A percentile compares a stretch with the other conserved stretches of the same genome.
phyloP scores from a whole-genome alignment of 2,888 invertebrate genomes.

The Anoplius nigerrimus region DNA sequence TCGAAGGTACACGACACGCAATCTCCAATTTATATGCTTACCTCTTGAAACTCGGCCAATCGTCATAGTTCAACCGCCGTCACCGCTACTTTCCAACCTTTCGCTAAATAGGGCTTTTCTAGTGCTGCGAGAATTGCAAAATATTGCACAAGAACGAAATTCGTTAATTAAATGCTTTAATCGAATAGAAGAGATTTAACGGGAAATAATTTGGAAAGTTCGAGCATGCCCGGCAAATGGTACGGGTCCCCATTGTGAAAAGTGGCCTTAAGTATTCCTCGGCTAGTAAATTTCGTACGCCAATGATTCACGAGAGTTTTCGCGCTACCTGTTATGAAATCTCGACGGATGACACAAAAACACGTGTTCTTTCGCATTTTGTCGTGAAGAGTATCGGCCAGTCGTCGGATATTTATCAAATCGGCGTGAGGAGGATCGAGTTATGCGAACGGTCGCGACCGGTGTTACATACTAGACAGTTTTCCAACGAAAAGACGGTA shows the following conservation, averaged over 20 bases:
- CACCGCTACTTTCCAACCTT: too few species aligned
- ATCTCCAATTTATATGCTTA: too few species aligned
- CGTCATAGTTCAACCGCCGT: too few species aligned
- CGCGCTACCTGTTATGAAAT: constrained; percentile 65
- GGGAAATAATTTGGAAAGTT: too few species aligned
- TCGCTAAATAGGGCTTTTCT: too few species aligned
- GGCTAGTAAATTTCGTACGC: constrained; percentile 48
- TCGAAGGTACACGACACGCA: too few species aligned
- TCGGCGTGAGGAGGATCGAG: constrained; percentile 4
- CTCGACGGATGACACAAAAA: constrained; percentile 54
- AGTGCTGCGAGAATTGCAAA: too few species aligned
- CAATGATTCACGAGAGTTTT: constrained; percentile 55
- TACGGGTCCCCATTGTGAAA: background rate
- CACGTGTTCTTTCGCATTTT: constrained; percentile 55
- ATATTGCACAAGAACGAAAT: too few species aligned
- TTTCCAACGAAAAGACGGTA: constrained; percentile 24
- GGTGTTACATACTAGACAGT: constrained; percentile 4
- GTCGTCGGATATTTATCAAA: constrained; percentile 7
- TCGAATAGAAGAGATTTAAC: too few species aligned
- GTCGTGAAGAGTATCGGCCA: constrained; percentile 25
- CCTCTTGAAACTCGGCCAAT: too few species aligned
- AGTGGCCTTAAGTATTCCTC: background rate
- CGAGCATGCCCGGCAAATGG: too few species aligned
- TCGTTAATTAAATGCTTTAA: too few species aligned
- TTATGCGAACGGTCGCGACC: background rate